A percentile compares a stretch with the other conserved stretches of the same genome.
These are phyloP conservation scores for Drosophila emarginata DNA, from an alignment of 2,888 invertebrate genomes.

Conservation along the genomic window DNA sequence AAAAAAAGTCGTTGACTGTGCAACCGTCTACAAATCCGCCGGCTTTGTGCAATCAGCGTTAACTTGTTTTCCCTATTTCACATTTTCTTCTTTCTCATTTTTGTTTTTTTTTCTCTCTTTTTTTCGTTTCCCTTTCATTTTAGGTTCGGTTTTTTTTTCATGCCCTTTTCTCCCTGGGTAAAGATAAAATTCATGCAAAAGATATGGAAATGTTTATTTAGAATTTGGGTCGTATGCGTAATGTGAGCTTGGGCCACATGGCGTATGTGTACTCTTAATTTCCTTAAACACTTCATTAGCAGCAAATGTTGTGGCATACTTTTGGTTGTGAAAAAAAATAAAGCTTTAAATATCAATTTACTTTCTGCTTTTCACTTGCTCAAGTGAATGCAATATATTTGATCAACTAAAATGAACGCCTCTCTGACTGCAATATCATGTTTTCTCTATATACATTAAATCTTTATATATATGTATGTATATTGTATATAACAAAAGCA, in stretches of 20 bases:
- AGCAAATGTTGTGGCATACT: constrained; percentile 26
- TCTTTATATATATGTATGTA: too few relatives aligned
- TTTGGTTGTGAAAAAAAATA: neutral
- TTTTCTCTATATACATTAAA: too few relatives aligned
- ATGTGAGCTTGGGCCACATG: constrained; percentile 21
- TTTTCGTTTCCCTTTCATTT: constrained; percentile 21
- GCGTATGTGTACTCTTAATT: constrained; percentile 47
- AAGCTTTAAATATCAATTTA: neutral
- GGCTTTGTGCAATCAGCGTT: constrained; percentile 77
- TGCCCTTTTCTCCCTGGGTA: constrained; percentile 22
- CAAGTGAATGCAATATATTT: constrained; percentile 15
- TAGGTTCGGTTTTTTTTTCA: neutral
- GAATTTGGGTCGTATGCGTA: constrained; percentile 50
- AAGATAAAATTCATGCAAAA: constrained; percentile 46
- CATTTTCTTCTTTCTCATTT: constrained; percentile 44
- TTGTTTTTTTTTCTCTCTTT: constrained; percentile 13
- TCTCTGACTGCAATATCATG: constrained; percentile 31
- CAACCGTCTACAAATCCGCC: constrained; percentile 70
- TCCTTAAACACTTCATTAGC: constrained; percentile 58
- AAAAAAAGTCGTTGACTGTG: constrained; percentile 49
- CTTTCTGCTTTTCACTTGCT: constrained; percentile 28
- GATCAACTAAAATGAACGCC: constrained; percentile 34
- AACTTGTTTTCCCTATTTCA: constrained; percentile 73
- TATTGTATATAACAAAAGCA: constrained; percentile 20
- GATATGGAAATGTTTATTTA: constrained; percentile 73